phyloP scores from a whole-genome alignment of 2,888 invertebrate species.

The Polietes domitor region DNA sequence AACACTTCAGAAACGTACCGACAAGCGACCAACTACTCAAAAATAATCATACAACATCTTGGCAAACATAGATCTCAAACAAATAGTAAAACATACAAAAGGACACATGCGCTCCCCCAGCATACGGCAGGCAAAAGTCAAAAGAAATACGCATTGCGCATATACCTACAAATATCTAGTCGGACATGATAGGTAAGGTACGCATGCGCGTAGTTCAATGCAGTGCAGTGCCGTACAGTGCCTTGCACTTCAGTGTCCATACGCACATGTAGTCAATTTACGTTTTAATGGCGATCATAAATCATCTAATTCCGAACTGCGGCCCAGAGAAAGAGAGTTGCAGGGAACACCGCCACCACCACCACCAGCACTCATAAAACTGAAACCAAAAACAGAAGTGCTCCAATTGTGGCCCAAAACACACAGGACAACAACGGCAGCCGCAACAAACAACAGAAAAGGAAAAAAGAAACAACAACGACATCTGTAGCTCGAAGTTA shows the following conservation, averaged over 20 bases:
- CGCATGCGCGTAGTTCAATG: constrained; percentile 46
- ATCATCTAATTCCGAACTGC: constrained; percentile 73
- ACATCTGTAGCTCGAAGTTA: constrained; percentile 60
- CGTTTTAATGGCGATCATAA: constrained; percentile 74
- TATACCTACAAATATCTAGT: background rate
- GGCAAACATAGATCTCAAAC: constrained; percentile 5
- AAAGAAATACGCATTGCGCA: background rate
- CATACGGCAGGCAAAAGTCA: background rate
- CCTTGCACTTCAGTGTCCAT: constrained; percentile 22
- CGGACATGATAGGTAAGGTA: constrained; percentile 38
- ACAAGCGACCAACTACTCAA: constrained; percentile 24
- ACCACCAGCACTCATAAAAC: constrained; percentile 38
- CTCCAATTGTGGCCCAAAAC: constrained; percentile 77
- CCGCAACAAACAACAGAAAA: background rate
- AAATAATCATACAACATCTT: constrained; percentile 32
- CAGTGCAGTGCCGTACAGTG: background rate
- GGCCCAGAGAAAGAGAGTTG: constrained; percentile 32
- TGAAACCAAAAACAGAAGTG: constrained; percentile 74
- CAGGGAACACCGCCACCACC: constrained; percentile 54
- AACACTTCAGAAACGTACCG: constrained; percentile 22
- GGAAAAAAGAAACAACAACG: constrained; percentile 35
- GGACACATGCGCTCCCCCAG: constrained; percentile 17
- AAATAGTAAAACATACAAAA: constrained; percentile 23
- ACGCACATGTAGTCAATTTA: constrained; percentile 67
- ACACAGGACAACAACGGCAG: constrained; percentile 20